Evolutionary conservation across 2,113 vertebrate genomes (phyloP), one percentile per base, ranked within the genome.

Genomic region (Microcebus murinus): DNA sequence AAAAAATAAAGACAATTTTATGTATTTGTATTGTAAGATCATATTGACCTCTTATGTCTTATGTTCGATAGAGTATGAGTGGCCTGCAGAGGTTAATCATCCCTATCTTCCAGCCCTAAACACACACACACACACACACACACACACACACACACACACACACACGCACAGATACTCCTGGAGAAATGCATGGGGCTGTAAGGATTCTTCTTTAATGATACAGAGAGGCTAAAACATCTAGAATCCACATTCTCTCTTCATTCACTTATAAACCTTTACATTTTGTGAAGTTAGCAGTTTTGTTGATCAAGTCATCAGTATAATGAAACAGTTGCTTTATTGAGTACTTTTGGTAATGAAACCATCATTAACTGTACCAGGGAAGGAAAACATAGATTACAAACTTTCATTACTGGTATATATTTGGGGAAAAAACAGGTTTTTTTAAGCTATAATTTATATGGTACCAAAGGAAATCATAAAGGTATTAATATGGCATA

Each of bases 291-390:
- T 95, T 94, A 88, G 82, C 29, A 91, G 82, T 59, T 74, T 82
- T 68, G 70, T 57, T 91, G 90, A 90, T 77, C 87, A 81, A 42
- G 15, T 94, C 79, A 34, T 87, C 52, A 80, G 36, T 68, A 15
- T 85, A 97, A 95, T 70, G 65, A 96, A 95, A 42, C 21, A 90
- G 31, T 91, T 96, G 50, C n/a, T 97, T 94, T 91, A 81, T 52
- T 34, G 36, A 89, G 18, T 13, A 92, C 45, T 96, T 97, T 3
- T 0, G 68, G 82, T 83, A 96, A 48, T 34, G 81, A 34, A 93
- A 14, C 36, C 36, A 65, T 63, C 70, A 14, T 88, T 95, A 96
- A 80, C 55, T 65, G 27, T 57, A 63, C 34, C 31, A 50, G 36
- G 10, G 59, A 92, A 65, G 52, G 55, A 59, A 8, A 83, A 48